Conservation (phyloP, 2,888 invertebrate species). For the Ptilodon capucinus region DNA sequence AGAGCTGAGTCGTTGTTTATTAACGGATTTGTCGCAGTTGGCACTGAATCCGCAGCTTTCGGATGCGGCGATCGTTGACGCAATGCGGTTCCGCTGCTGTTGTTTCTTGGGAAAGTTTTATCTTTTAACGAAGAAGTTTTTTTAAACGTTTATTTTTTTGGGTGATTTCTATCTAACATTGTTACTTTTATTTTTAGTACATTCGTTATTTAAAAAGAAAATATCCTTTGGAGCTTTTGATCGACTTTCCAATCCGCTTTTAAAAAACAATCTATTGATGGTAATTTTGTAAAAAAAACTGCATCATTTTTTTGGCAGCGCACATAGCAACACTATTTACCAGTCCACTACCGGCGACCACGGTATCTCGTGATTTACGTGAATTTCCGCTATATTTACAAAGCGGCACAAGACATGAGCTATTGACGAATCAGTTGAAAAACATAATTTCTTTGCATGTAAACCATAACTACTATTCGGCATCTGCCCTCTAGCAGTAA, state of each 20-base stretch:
- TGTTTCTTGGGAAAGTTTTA: not conserved
- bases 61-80: constrained; percentile 9
- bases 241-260: too few relatives aligned
- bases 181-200: too few relatives aligned
- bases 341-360: constrained; percentile 15
- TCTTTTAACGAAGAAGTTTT: not conserved
- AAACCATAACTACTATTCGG: too few relatives aligned
- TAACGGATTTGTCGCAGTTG: not conserved
- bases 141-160: not conserved
- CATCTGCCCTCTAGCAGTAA: too few relatives aligned
- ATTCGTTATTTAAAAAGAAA: too few relatives aligned
- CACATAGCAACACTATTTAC: not conserved
- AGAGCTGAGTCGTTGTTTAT: too few relatives aligned
- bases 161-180: not conserved
- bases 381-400: constrained; percentile 41
- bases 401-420: constrained; percentile 23
- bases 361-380: constrained; percentile 40
- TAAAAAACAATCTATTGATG: too few relatives aligned
- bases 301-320: not conserved
- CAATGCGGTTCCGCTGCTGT: constrained; percentile 7
- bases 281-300: too few relatives aligned
- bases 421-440: not conserved
- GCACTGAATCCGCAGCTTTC: not conserved
- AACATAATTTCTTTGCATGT: too few relatives aligned
- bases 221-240: too few relatives aligned